Evolutionary conservation across 2,888 invertebrate species (phyloP).

Genomic region (Orthosia incerta): DNA sequence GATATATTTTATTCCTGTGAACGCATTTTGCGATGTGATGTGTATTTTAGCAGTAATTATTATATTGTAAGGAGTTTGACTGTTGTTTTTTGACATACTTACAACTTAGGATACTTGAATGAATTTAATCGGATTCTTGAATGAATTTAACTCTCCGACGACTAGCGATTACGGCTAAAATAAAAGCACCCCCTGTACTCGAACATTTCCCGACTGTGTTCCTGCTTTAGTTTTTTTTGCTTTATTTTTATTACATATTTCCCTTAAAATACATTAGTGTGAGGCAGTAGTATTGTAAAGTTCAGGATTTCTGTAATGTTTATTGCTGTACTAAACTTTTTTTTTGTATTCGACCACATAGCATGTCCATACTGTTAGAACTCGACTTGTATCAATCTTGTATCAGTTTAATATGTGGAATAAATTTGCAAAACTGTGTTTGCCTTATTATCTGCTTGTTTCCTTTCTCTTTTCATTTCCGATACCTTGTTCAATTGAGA

Average conservation of each 20-base stretch:
- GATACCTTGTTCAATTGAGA: too few species aligned
- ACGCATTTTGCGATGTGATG: constrained; percentile 94
- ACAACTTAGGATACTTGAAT: constrained; percentile 89
- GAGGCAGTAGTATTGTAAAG: constrained; percentile 90
- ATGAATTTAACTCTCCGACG: constrained; percentile 83
- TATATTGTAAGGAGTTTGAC: constrained; percentile 91
- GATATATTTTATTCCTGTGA: constrained; percentile 95
- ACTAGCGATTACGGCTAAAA: constrained; percentile 88
- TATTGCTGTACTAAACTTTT: constrained; percentile 87
- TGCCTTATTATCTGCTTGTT: constrained; percentile 88
- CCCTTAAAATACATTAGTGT: constrained; percentile 90
- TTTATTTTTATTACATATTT: constrained; percentile 90
- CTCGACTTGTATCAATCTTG: constrained; percentile 90
- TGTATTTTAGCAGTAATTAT: constrained; percentile 92
- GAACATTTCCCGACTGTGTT: constrained; percentile 90
- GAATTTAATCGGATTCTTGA: constrained; percentile 80
- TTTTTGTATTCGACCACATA: constrained; percentile 89
- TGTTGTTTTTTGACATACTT: constrained; percentile 91
- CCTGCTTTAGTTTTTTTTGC: constrained; percentile 91
- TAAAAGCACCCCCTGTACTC: constrained; percentile 86
- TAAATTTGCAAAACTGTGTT: constrained; percentile 91
- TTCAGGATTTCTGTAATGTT: constrained; percentile 89
- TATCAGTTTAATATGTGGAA: constrained; percentile 90
- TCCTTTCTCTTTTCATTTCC: constrained; percentile 68
- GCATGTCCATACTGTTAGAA: constrained; percentile 90